Evolutionary conservation across 2,888 invertebrate species (phyloP).

Genomic region (Rotaria socialis): DNA sequence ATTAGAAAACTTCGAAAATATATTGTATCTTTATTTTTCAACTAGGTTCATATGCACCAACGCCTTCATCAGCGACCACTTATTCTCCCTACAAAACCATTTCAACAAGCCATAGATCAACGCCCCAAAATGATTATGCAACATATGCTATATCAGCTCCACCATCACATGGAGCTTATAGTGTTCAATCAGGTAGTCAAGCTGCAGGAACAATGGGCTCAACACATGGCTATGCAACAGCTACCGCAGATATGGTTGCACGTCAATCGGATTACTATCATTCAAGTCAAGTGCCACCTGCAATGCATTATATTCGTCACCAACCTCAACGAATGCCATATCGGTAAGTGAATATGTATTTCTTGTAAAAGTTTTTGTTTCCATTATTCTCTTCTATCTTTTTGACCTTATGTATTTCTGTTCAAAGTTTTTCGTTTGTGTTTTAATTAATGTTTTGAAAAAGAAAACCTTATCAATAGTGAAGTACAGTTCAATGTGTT

Average conservation of each 20-base stretch:
- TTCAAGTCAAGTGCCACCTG: not conserved
- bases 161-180: not conserved
- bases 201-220: not conserved
- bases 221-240: not conserved
- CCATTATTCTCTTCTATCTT: not conserved
- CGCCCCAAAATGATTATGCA: not conserved
- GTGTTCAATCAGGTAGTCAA: not conserved
- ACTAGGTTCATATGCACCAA: not conserved
- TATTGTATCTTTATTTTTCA: not conserved
- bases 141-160: not conserved
- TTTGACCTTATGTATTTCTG: not conserved
- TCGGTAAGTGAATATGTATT: not conserved
- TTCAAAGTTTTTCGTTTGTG: not conserved
- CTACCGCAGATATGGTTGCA: not conserved
- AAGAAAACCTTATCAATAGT: not conserved
- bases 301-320: not conserved
- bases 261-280: not conserved
- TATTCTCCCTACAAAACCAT: not conserved
- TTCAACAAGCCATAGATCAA: not conserved
- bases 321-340: not conserved
- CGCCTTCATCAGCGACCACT: not conserved
- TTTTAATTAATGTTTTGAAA: not conserved
- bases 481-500: not conserved
- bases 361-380: not conserved
- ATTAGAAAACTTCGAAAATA: too few relatives aligned